Conservation (phyloP, 2,888 invertebrate genomes). For the Nomada fucata region DNA sequence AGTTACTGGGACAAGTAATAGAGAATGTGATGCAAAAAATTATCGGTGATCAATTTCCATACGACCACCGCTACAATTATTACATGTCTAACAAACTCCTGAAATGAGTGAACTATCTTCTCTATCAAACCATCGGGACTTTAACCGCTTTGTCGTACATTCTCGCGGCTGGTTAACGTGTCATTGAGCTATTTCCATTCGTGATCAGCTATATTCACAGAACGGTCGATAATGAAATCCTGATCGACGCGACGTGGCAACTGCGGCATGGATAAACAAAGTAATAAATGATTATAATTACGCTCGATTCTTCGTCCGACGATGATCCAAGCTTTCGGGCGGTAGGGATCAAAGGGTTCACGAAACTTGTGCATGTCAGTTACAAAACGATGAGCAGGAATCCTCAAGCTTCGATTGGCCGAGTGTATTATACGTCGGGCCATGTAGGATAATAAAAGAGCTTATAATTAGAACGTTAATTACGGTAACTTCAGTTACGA, state of each 20-base stretch:
- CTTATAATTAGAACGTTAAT: conserved; percentile 1
- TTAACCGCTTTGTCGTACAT: conserved; percentile 13
- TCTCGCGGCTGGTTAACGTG: conserved; percentile 8
- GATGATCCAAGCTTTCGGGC: not conserved
- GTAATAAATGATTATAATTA: conserved; percentile 22
- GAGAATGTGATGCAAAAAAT: too few species aligned
- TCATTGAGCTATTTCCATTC: conserved; percentile 47
- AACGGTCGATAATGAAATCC: conserved; percentile 8
- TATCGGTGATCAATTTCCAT: too few species aligned
- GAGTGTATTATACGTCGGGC: not conserved
- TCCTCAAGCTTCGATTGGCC: not conserved
- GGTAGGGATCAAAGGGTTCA: conserved; percentile 28
- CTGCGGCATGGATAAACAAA: conserved; percentile 24
- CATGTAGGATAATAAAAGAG: not conserved
- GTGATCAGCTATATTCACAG: conserved; percentile 15
- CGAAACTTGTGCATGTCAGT: conserved; percentile 14
- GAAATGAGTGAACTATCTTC: too few species aligned
- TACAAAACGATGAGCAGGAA: not conserved
- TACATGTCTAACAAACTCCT: too few species aligned
- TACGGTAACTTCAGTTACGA: not conserved
- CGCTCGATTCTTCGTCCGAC: not conserved
- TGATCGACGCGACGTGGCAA: not conserved
- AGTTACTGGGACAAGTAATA: too few species aligned
- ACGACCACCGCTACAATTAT: too few species aligned
- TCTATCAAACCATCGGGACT: not conserved